Evolutionary conservation across 2,888 invertebrate species (phyloP), one percentile per base, ranked within the genome.

Genomic region (Drosophila mimica): DNA sequence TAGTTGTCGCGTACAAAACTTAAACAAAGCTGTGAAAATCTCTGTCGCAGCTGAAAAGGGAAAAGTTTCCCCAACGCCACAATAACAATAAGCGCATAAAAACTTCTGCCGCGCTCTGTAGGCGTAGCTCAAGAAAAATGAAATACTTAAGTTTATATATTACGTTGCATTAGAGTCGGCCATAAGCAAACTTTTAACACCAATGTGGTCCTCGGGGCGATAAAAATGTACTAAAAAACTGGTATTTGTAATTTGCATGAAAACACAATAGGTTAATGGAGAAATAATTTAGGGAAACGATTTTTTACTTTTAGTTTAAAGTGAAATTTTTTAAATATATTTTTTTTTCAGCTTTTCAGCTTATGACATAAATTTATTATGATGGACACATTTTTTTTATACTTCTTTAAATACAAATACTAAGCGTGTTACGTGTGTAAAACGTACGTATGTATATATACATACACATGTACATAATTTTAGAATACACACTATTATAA

Each of bases 181-280:
- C 69, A 65, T 43, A 63, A 86, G 74, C 73, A 75, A 89, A 76
- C 61, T 64, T 68, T 87, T 89, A 89, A 89, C 71, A 59, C 68
- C 46, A 46, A 76, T 52, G 58, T n/a, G 46, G 49, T 52, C 53
- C 49, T 15, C 49, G 54, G n/a, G 49, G 60, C 46, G 20, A 6
- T n/a, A 13, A 28, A n/a, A 36, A 17, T 17, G 11, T 36, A 28
- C 36, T 28, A 6, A 1, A 17, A 17, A 28, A 54, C 13, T 38
- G 20, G 36, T 28, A 28, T 56, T 28, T 28, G 28, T 38, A 56
- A 56, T 38, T 38, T 56, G 13, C 36, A 38, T 28, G n/a, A 11
- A 28, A 38, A 38, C 4, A 13, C 17, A 38, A 56, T 25, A 54
- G 25, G 11, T 17, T 28, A 17, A n/a, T 28, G 25, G 5, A 6